Evolutionary conservation across 2,797 vertebrate genomes (phyloP), one percentile per base, ranked within the genome.

Genomic region (Notolepis coatsorum): DNA sequence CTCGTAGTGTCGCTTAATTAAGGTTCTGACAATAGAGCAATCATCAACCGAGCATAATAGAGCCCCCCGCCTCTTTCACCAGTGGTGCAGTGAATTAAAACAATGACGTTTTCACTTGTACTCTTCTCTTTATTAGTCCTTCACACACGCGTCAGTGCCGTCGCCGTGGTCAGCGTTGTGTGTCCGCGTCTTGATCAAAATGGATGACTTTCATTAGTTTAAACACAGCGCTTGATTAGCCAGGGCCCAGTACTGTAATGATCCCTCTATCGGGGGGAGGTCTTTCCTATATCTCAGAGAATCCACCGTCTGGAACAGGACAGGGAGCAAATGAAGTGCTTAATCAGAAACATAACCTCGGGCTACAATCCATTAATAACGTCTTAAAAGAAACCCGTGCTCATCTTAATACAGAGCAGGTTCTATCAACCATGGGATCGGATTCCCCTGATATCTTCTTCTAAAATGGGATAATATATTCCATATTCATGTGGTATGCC

Each of bases 121-220:
- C 13, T 17, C 4, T 47, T 25, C 23, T 25, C 9, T 6, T 47
- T 28, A 10, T 15, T n/a, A 28, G 23, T 28, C 45, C 9, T 21
- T 52, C 50, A 6, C 18, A 28, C 4, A 10, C 3, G 23, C 31
- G 46, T 3, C 45, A 33, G 56, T 12, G 2, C 61, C 41, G 43
- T 57, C 27, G 61, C 37, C 41, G 5, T 42, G 30, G 57, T 42
- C 37, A 58, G 52, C 13, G 33, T 46, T 37, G 46, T 43, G 20
- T 51, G 54, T 41, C 27, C 39, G 43, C 72, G 53, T 21, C 30
- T 45, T 35, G 59, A 78, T 62, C 54, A 25, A 20, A 67, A 78
- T 67, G 48, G 45, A 81, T 49, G 49, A 23, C 42, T 65, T 78
- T 77, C 0, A 55, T 72, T 56, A 39, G 43, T 49, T 74, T 58